These are phyloP conservation scores for Phrynosoma platyrhinos DNA, from an alignment of 2,113 vertebrate genomes.

Conservation along the genomic window DNA sequence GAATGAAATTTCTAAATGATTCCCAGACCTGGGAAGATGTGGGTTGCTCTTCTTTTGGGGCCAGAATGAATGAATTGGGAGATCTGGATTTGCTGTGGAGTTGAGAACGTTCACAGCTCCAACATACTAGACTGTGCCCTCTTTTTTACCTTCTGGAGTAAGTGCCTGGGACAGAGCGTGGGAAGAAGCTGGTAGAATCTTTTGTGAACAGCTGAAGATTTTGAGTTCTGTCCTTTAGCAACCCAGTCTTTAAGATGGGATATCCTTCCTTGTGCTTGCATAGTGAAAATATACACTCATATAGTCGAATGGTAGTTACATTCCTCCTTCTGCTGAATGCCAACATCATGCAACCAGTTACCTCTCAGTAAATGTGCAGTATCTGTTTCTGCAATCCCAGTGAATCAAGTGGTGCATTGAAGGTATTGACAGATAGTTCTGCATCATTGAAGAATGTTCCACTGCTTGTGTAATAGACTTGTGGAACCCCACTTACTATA, in stretches of 20 bases:
- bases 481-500: no score
- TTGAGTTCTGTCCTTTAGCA: neutral
- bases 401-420: no score
- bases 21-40: neutral
- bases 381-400: no score
- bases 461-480: no score
- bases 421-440: no score
- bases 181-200: neutral
- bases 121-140: neutral
- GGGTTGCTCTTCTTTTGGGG: neutral
- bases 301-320: no score
- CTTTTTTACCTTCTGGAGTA: neutral
- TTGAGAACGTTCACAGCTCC: neutral
- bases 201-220: neutral
- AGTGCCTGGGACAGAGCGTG: neutral
- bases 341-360: no score
- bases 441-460: no score
- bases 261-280: no score
- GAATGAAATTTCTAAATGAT: rapidly evolving
- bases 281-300: no score
- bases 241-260: neutral
- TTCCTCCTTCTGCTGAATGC: no score
- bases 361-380: no score
- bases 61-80: neutral
- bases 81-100: neutral